phyloP scores from a whole-genome alignment of 2,113 vertebrate genomes.

The Poicephalus meyeri region DNA sequence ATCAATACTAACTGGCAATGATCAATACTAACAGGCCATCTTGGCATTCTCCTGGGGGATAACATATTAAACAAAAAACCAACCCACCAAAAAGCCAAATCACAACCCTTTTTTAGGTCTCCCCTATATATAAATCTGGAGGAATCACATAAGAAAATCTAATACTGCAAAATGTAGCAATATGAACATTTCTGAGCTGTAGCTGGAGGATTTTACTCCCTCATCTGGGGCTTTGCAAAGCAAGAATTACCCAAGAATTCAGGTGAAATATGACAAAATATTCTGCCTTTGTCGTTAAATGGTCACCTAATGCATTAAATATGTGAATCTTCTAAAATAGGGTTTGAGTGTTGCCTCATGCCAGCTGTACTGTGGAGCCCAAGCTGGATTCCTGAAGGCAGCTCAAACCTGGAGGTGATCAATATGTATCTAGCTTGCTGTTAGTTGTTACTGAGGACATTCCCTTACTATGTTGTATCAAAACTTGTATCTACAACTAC shows the following conservation, averaged over 20 bases:
- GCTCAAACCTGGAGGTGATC: background rate
- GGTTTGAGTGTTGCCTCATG: background rate
- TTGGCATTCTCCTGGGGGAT: background rate
- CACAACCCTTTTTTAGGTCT: background rate
- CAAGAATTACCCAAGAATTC: background rate
- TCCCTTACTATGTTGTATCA: accelerated
- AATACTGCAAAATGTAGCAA: background rate
- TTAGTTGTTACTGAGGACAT: background rate
- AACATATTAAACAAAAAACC: background rate
- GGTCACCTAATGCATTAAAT: too few species aligned
- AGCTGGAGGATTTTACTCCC: background rate
- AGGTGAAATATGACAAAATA: background rate
- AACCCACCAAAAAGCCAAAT: background rate
- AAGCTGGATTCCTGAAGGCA: background rate
- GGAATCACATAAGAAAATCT: background rate
- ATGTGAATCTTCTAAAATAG: background rate
- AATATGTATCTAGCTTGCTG: accelerated
- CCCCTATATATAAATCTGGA: background rate
- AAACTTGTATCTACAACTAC: background rate
- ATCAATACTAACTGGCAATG: background rate
- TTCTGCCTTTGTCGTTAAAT: background rate
- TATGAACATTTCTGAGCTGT: background rate
- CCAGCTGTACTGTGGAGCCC: accelerated
- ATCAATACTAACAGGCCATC: background rate
- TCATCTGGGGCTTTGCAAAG: background rate